Conservation (phyloP, 2,797 vertebrate genomes). For the Triplophysa yarkandensis region DNA sequence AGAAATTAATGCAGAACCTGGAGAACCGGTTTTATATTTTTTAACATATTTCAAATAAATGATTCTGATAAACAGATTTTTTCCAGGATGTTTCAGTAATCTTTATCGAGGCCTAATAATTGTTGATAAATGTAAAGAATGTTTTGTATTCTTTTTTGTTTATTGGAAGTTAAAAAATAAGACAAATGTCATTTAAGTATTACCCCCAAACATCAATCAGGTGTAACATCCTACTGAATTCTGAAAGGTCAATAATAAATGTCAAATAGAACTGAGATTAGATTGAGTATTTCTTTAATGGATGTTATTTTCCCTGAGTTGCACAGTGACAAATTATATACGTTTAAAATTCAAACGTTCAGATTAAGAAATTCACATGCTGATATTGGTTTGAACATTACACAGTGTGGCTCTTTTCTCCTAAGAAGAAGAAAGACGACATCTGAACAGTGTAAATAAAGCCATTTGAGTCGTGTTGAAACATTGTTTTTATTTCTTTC, state of each 20-base stretch:
- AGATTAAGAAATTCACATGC: slow-evolving; percentile 22
- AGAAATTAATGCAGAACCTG: too few relatives aligned
- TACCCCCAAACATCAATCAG: background rate
- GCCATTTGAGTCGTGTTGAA: slow-evolving; percentile 79
- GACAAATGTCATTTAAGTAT: background rate
- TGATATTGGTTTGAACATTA: background rate
- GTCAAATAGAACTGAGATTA: background rate
- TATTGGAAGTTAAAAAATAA: background rate
- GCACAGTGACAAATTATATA: slow-evolving; percentile 6
- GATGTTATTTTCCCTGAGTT: slow-evolving; percentile 29
- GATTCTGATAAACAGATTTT: too few relatives aligned
- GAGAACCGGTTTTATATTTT: too few relatives aligned
- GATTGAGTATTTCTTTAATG: slow-evolving; percentile 13
- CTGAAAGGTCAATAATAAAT: background rate
- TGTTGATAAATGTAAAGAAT: too few relatives aligned
- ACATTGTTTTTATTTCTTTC: slow-evolving; percentile 83
- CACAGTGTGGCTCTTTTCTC: slow-evolving; percentile 4
- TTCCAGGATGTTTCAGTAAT: too few relatives aligned
- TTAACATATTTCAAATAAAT: too few relatives aligned
- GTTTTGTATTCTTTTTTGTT: background rate
- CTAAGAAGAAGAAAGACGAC: background rate
- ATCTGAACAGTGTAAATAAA: slow-evolving; percentile 81
- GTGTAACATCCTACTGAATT: background rate
- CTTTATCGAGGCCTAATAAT: too few relatives aligned
- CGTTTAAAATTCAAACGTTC: background rate